Percentiles rank a stretch among this genome's conserved stretches.
These are phyloP conservation scores for Hystrix brachyura DNA, from an alignment of 2,113 vertebrate species.

Conservation along the genomic window DNA sequence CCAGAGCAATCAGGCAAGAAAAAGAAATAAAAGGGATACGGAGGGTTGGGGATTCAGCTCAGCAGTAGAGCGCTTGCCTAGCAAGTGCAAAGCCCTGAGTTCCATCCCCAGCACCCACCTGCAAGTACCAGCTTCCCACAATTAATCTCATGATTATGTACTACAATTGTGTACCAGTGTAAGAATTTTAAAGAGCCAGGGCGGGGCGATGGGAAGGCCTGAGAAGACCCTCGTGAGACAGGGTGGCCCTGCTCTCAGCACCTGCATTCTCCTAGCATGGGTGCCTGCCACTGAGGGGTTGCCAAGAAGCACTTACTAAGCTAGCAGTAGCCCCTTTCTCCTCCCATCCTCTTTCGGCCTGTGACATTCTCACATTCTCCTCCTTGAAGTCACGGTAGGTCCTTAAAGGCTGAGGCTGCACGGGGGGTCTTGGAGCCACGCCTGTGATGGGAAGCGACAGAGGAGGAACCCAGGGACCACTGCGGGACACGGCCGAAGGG, in stretches of 20 bases:
- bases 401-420: neutral
- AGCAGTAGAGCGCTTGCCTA: no score
- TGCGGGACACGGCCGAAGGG: neutral
- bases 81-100: no score
- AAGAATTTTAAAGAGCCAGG: neutral
- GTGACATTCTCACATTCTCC: no score
- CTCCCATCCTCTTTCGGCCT: no score
- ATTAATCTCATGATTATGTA: no score
- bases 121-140: no score
- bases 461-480: neutral
- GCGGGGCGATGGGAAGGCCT: neutral
- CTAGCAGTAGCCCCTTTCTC: no score
- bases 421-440: neutral
- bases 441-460: neutral
- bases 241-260: fast-evolving
- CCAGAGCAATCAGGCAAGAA: neutral
- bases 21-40: neutral
- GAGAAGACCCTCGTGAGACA: neutral
- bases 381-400: neutral
- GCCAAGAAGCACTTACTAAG: neutral
- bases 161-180: neutral
- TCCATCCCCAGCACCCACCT: no score
- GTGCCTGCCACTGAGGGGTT: no score
- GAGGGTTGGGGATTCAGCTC: no score
- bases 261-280: neutral